Evolutionary conservation across 2,113 vertebrate species (phyloP), one percentile per base, ranked within the genome.

Genomic region (Bagarius yarrelli): DNA sequence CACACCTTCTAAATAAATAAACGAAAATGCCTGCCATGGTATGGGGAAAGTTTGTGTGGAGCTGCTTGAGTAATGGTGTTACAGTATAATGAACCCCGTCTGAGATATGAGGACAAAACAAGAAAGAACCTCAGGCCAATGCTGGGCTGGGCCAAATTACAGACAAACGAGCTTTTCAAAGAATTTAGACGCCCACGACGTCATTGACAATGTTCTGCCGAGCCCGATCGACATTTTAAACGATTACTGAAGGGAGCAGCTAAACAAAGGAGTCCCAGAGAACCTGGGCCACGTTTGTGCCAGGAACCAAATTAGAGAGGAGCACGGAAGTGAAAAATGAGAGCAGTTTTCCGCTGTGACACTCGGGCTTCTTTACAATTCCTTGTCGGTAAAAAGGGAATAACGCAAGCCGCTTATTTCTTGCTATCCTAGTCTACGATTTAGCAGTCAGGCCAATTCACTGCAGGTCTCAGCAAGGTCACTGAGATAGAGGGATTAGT

Each of bases 321-420:
- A 86, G 55, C 61, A 78, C 25, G 21, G 36, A 21, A 16, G 71
- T 84, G 81, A 85, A 83, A 83, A 83, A 81, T 78, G 83, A 83
- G 50, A 34, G 23, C 74, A 25, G 78, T 75, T 76, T 81, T 83
- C 79, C 81, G 60, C 76, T 78, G 75, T 85, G 85, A 85, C 79
- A 57, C 36, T 81, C 72, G 30, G 57, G 55, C 57, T 66, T 55
- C 71, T 60, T 50, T 64, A 47, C 44, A 4, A 56, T 40, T 78
- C 34, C 72, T 23, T 67, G n/a, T 44, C 25, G 16, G 25, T 27
- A 59, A 76, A 60, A 52, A 11, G 72, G 53, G 56, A 84, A 80
- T 80, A 83, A 84, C 52, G 19, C 44, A 30, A 66, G 52, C 55
- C 44, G 75, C 83, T 81, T 79, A 86, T 76, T 82, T 79, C 59